Percentiles rank a stretch among this genome's conserved stretches.
These are phyloP conservation scores for Pangasianodon hypophthalmus DNA, from an alignment of 2,113 vertebrate genomes.

Conservation along the genomic window DNA sequence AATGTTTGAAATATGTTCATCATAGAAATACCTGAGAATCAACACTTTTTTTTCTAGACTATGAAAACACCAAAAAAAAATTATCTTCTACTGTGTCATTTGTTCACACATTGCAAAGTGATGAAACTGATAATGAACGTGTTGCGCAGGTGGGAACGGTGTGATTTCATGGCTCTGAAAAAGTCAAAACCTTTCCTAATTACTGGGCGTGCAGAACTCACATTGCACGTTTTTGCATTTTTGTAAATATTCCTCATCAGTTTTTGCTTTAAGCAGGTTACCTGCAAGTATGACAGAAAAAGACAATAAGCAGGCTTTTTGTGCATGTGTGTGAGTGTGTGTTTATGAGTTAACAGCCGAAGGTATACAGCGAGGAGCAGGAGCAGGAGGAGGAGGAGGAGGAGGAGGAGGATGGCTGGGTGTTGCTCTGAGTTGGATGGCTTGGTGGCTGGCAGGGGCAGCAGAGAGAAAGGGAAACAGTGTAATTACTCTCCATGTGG, in stretches of 20 bases:
- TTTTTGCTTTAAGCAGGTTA: neutral
- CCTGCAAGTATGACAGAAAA: neutral
- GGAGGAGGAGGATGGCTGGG: constrained; percentile 40
- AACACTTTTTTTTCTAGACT: constrained; percentile 12
- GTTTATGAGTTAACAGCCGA: constrained; percentile 29
- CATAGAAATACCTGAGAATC: constrained; percentile 12
- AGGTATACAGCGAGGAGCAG: neutral
- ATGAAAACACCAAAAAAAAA: neutral
- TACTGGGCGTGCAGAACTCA: constrained; percentile 30
- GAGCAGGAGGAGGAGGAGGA: neutral
- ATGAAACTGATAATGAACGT: constrained; percentile 50
- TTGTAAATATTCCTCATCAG: constrained; percentile 10
- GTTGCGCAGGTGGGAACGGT: constrained; percentile 44
- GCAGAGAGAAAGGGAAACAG: constrained; percentile 33
- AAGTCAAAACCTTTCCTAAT: constrained; percentile 44
- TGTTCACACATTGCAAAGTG: constrained; percentile 16
- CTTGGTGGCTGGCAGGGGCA: constrained; percentile 41
- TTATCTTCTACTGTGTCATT: constrained; percentile 27
- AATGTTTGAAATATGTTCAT: constrained; percentile 13
- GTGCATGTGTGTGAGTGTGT: constrained; percentile 30
- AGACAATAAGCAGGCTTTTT: constrained; percentile 31
- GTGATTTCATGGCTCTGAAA: constrained; percentile 26
- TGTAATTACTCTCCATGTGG: constrained; percentile 59
- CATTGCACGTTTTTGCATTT: neutral
- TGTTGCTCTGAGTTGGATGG: constrained; percentile 49